Percentiles rank a stretch among this genome's conserved stretches.
Evolutionary conservation across 2,888 invertebrate species (phyloP).

Genomic region (Dastarcus helophoroides): DNA sequence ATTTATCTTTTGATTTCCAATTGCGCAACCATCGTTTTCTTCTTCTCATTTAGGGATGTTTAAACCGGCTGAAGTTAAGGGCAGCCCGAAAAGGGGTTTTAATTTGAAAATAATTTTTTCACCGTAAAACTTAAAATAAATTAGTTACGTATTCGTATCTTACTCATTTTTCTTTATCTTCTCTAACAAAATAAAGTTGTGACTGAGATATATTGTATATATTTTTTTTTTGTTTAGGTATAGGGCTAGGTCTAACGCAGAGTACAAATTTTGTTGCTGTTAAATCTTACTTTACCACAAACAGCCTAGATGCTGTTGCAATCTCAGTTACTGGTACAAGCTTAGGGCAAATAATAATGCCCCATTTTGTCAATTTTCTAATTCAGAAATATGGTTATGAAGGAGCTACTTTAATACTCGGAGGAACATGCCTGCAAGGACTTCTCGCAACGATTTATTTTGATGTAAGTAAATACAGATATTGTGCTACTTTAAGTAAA

Average conservation of each 20-base stretch:
- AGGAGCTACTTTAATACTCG: not conserved
- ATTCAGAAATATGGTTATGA: not conserved
- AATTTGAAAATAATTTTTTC: too few species aligned
- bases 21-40: too few species aligned
- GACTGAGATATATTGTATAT: too few species aligned
- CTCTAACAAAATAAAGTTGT: too few species aligned
- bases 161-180: too few species aligned
- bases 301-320: slow-evolving; percentile 1
- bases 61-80: too few species aligned
- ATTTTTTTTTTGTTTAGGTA: not conserved
- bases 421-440: not conserved
- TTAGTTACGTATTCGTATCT: too few species aligned
- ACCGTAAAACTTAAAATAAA: too few species aligned
- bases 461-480: not conserved
- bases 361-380: not conserved
- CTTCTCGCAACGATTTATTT: not conserved
- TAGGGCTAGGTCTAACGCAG: not conserved
- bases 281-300: slow-evolving; percentile 1
- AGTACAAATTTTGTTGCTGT: not conserved
- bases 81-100: too few species aligned
- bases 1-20: too few species aligned
- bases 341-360: slow-evolving; percentile 1
- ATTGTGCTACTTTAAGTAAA: too few species aligned
- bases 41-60: too few species aligned
- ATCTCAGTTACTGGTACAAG: not conserved